Percentiles rank a stretch among this genome's conserved stretches.
phyloP scores from a whole-genome alignment of 2,113 vertebrate species.

The Engraulis encrasicolus region DNA sequence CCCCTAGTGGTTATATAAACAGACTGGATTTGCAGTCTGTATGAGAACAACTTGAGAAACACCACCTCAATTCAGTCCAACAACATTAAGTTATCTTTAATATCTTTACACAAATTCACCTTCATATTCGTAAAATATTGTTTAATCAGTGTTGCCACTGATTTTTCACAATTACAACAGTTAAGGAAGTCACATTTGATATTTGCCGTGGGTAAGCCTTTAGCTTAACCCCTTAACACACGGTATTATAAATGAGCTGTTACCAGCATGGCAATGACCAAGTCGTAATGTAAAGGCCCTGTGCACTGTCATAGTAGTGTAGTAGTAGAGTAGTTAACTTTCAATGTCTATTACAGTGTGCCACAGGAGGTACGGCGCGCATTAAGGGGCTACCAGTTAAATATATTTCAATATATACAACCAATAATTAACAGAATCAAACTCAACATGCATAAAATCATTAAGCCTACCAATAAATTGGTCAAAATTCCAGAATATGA shows the following conservation, averaged over 20 bases:
- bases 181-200: neutral
- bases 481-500: neutral
- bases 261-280: no score
- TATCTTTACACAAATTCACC: neutral
- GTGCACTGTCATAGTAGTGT: no score
- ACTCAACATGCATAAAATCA: neutral
- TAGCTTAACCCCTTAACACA: neutral
- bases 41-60: neutral
- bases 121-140: neutral
- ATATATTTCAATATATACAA: neutral
- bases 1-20: neutral
- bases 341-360: no score
- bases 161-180: neutral
- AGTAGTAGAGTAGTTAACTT: no score
- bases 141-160: neutral
- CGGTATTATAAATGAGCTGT: no score
- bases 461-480: neutral
- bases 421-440: neutral
- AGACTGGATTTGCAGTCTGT: neutral
- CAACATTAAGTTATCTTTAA: no score
- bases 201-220: neutral
- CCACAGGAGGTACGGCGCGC: no score
- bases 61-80: neutral
- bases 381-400: no score
- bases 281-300: no score